Conservation (phyloP, 92 coral and sea anemone genomes). For the Heliopora coerulea region DNA sequence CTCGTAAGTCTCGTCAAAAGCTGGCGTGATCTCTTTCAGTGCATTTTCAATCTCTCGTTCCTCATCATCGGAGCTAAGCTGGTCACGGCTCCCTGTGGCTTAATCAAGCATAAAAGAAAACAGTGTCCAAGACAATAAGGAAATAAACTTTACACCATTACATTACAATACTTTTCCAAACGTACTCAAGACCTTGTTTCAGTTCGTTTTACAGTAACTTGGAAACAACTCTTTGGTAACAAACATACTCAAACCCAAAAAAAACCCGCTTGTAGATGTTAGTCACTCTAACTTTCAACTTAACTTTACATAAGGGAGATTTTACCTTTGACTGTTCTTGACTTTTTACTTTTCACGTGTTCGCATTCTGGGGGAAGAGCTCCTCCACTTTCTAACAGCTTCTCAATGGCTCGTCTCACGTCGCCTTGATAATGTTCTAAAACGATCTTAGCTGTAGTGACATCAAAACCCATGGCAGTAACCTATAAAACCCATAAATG, state of each 20-base stretch:
- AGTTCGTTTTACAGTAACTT: too few species aligned
- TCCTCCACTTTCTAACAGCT: constrained; percentile 63
- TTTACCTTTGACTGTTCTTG: background rate
- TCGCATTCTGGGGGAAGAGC: constrained; percentile 50
- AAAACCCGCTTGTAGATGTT: too few species aligned
- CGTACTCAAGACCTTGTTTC: too few species aligned
- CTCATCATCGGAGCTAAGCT: constrained; percentile 30
- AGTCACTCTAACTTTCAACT: too few species aligned
- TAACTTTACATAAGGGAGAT: background rate
- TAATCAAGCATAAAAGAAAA: background rate
- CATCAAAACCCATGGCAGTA: constrained; percentile 71
- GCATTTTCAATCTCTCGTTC: constrained; percentile 66
- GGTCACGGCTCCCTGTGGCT: background rate
- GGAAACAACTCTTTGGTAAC: too few species aligned
- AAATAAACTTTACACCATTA: too few species aligned
- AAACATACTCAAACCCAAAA: too few species aligned
- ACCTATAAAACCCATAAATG: constrained; percentile 45
- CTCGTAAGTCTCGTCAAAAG: constrained; percentile 44
- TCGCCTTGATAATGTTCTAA: constrained; percentile 60
- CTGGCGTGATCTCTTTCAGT: constrained; percentile 64
- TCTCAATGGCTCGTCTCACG: constrained; percentile 59
- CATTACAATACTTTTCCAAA: too few species aligned
- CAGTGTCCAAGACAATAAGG: too few species aligned
- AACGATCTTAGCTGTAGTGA: constrained; percentile 51
- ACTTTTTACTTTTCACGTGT: background rate